Evolutionary conservation across 1,140 invertebrate genomes (phyloP).

Genomic region (Armadillidium nasatum): DNA sequence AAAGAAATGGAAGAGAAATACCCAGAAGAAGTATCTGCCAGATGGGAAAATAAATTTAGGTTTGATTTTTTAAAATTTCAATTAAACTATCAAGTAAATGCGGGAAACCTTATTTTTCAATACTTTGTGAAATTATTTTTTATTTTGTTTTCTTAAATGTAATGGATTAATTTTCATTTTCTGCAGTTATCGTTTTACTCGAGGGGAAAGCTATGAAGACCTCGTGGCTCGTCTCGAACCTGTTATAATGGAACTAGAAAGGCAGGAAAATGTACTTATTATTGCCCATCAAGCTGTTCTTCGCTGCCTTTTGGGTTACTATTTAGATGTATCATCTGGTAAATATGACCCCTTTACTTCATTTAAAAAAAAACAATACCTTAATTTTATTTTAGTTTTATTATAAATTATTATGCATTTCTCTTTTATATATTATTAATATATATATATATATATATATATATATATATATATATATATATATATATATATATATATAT

Average conservation of each 20-base stretch:
- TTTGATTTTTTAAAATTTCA: not conserved
- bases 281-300: conserved; percentile 97
- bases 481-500: too few relatives aligned
- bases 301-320: conserved; percentile 95
- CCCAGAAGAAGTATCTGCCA: conserved; percentile 90
- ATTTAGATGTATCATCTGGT: conserved; percentile 92
- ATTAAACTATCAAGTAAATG: not conserved
- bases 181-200: conserved; percentile 68
- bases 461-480: too few relatives aligned
- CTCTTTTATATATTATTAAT: too few relatives aligned
- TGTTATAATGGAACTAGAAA: conserved; percentile 97
- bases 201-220: conserved; percentile 97
- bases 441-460: not conserved
- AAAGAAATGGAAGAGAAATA: conserved; percentile 92
- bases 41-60: conserved; percentile 83
- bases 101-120: not conserved
- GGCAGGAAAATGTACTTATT: conserved; percentile 96
- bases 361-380: too few relatives aligned
- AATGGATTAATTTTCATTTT: not conserved
- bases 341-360: too few relatives aligned
- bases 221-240: conserved; percentile 91
- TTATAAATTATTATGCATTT: too few relatives aligned
- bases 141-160: not conserved
- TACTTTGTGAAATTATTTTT: not conserved
- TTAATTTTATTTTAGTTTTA: too few relatives aligned